These are phyloP conservation scores for Danio tinwini DNA, from an alignment of 2,797 vertebrate species.

Conservation along the genomic window DNA sequence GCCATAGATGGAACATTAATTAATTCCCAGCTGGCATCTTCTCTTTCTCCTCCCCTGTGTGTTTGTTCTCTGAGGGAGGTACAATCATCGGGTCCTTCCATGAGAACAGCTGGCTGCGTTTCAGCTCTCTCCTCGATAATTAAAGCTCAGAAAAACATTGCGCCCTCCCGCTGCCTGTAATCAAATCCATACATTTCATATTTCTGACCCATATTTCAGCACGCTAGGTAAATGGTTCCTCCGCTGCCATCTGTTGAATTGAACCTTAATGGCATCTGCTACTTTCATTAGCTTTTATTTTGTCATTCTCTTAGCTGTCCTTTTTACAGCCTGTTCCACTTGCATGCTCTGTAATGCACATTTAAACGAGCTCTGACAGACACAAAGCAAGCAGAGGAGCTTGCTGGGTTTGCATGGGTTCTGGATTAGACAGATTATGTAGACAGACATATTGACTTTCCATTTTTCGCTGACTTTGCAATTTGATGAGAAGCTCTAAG, in stretches of 20 bases:
- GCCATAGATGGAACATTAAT: constrained; percentile 16
- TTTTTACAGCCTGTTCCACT: background rate
- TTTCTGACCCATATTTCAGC: constrained; percentile 14
- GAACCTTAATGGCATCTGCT: constrained; percentile 30
- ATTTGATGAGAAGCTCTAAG: too few relatives aligned
- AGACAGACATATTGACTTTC: too few relatives aligned
- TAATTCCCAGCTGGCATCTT: constrained; percentile 43
- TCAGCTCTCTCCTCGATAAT: constrained; percentile 29
- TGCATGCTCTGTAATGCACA: background rate
- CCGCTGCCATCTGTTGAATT: constrained; percentile 12
- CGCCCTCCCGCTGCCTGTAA: constrained; percentile 10
- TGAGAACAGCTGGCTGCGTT: constrained; percentile 31
- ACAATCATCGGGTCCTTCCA: constrained; percentile 35
- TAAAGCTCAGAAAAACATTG: constrained; percentile 37
- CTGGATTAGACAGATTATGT: too few relatives aligned
- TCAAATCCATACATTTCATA: constrained; percentile 37
- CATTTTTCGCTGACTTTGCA: too few relatives aligned
- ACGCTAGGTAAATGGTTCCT: constrained; percentile 2
- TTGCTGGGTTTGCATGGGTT: background rate
- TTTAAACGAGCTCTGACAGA: constrained; percentile 1
- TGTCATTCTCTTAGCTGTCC: background rate
- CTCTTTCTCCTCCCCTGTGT: constrained; percentile 8
- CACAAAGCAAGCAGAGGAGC: background rate
- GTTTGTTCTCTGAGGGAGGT: constrained; percentile 42
- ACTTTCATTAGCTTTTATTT: constrained; percentile 28